Evolutionary conservation across 2,797 vertebrate species (phyloP), one percentile per base, ranked within the genome.

Genomic region (Hemitrygon akajei): DNA sequence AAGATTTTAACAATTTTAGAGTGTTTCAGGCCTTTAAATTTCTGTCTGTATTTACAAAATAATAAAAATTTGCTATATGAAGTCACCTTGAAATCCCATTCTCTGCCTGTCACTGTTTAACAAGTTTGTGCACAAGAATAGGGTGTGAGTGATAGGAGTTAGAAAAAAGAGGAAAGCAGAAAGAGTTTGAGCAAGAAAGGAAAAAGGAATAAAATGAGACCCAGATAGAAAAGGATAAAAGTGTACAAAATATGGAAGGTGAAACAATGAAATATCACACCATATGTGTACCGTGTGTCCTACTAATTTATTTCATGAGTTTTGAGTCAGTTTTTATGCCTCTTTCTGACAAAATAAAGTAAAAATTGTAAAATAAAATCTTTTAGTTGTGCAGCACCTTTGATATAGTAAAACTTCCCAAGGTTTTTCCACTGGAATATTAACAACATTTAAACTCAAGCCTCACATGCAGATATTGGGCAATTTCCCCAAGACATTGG

Each of bases 1-100:
- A 87, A 87, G 18, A 60, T 87, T 6, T 84, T 66, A 87, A 34
- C 20, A 87, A 63, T 87, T n/a, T 87, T 87, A 63, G 56, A 87
- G 60, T 58, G 60, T n/a, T 60, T 66, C 84, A 63, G 12, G 7
- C 27, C 84, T 30, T 87, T 60, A 60, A 20, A 58, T 58, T 84
- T 20, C 81, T 58, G 80, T 11, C 40, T 84, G 81, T 40, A 84
- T 84, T 84, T 84, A 58, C 27, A 56, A 40, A 47, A 47, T 47
- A 47, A 18, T 22, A 82, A 56, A 82, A 10, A 82, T 20, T 56
- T 37, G 22, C 79, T 18, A 40, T 9, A 22, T 84, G 47, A 84
- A 84, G 47, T 22, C 81, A 84, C 25, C 22, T 40, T 84, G 20
- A 25, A 58, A 84, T 84, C 47, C 56, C 81, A 84, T 40, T 7